Percentiles rank a stretch among this genome's conserved stretches.
These are phyloP conservation scores for Mimachlamys varia DNA, from an alignment of 2,888 invertebrate genomes.

Conservation along the genomic window DNA sequence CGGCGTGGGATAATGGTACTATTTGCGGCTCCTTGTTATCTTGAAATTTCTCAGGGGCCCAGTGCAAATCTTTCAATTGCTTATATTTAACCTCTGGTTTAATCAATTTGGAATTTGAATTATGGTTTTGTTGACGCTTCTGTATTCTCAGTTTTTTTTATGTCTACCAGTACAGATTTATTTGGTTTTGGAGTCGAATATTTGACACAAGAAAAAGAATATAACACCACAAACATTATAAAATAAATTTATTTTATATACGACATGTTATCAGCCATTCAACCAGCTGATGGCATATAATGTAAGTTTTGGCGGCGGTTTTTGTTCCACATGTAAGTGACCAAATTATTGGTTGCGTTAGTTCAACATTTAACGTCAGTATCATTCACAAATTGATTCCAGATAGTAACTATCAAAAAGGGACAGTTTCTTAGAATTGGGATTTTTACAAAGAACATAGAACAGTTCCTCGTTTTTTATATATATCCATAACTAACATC, in stretches of 20 bases:
- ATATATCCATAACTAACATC: not conserved
- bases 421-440: not conserved
- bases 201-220: not conserved
- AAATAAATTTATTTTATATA: slow-evolving; percentile 34
- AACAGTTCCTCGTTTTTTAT: not conserved
- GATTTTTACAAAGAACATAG: not conserved
- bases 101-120: no score
- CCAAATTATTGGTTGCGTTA: slow-evolving; percentile 10
- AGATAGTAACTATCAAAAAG: not conserved
- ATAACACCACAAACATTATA: slow-evolving; percentile 3
- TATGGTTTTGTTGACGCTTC: no score
- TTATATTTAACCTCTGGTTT: no score
- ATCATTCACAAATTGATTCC: not conserved
- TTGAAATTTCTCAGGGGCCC: no score
- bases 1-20: no score
- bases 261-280: not conserved
- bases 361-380: not conserved
- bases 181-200: no score
- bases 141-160: no score
- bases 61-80: no score
- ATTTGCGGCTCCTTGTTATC: no score
- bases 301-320: not conserved
- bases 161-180: no score
- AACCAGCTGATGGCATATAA: not conserved
- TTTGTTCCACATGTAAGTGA: not conserved